A percentile compares a stretch with the other conserved stretches of the same genome.
Evolutionary conservation across 2,888 invertebrate species (phyloP).

Genomic region (Lasioglossum calceatum): DNA sequence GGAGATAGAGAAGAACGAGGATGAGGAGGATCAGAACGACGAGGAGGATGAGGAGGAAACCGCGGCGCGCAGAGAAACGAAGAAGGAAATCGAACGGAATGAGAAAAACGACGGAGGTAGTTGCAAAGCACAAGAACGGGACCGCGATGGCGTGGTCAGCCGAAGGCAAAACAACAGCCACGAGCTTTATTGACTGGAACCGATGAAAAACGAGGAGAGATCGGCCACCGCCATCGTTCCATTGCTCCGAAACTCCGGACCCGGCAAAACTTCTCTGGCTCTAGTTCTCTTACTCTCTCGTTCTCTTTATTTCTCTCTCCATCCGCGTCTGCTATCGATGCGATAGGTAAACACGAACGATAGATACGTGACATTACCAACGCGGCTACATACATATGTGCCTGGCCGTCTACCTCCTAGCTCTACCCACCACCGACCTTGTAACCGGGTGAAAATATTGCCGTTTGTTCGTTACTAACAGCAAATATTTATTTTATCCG

Average conservation of each 20-base stretch:
- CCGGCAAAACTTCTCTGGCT: conserved; percentile 62
- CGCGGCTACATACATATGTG: conserved; percentile 40
- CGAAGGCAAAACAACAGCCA: conserved; percentile 79
- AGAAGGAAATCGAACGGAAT: conserved; percentile 49
- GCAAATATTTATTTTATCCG: conserved; percentile 22
- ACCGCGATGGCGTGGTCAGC: conserved; percentile 77
- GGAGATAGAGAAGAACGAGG: neutral
- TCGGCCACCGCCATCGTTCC: conserved; percentile 61
- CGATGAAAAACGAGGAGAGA: conserved; percentile 78
- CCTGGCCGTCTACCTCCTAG: neutral
- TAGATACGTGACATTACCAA: conserved; percentile 65
- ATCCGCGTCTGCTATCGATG: conserved; percentile 65
- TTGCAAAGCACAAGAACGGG: conserved; percentile 73
- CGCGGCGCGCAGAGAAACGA: conserved; percentile 26
- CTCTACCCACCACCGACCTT: conserved; percentile 33
- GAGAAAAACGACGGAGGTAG: conserved; percentile 65
- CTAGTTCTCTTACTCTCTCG: neutral
- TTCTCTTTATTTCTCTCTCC: neutral
- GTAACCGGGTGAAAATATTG: conserved; percentile 53
- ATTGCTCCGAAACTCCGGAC: conserved; percentile 59
- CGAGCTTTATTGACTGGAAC: conserved; percentile 81
- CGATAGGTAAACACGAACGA: conserved; percentile 70
- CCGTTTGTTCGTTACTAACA: conserved; percentile 11
- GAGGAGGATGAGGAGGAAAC: conserved; percentile 5
- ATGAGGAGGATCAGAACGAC: neutral